phyloP scores from a whole-genome alignment of 2,113 vertebrate genomes.

The Platanista minor region DNA sequence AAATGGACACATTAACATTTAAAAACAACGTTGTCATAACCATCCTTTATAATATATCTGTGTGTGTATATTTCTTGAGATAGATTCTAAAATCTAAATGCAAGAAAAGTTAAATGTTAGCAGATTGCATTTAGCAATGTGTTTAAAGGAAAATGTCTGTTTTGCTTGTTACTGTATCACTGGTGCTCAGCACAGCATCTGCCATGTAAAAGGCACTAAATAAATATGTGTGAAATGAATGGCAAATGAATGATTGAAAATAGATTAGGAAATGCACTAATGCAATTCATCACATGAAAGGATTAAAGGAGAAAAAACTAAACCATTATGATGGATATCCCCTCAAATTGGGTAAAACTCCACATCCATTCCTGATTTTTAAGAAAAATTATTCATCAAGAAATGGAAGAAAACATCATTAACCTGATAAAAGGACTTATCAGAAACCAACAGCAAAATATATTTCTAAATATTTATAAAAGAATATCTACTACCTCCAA shows the following conservation, averaged over 20 bases:
- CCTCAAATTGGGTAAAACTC: constrained; percentile 3
- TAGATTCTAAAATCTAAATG: constrained; percentile 28
- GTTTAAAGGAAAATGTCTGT: constrained; percentile 51
- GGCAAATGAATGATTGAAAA: constrained; percentile 56
- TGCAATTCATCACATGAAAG: constrained; percentile 27
- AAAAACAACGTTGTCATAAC: background rate
- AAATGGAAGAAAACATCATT: constrained; percentile 55
- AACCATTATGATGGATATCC: background rate
- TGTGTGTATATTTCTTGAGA: background rate
- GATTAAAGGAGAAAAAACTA: constrained; percentile 38
- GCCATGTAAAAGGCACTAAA: constrained; percentile 39
- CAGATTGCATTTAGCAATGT: constrained; percentile 56
- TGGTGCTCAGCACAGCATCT: constrained; percentile 53
- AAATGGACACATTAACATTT: background rate
- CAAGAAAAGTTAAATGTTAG: constrained; percentile 25
- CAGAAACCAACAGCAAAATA: constrained; percentile 35
- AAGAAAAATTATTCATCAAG: constrained; percentile 37
- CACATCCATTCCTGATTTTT: constrained; percentile 10
- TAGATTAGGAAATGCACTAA: constrained; percentile 50
- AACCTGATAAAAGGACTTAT: constrained; percentile 46
- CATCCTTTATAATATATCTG: background rate
- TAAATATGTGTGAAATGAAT: constrained; percentile 66
- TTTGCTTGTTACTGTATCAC: constrained; percentile 52
- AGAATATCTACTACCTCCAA: constrained; percentile 27
- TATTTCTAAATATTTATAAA: constrained; percentile 56